Conservation (phyloP, 2,888 invertebrate genomes). For the Macrophya annulata region DNA sequence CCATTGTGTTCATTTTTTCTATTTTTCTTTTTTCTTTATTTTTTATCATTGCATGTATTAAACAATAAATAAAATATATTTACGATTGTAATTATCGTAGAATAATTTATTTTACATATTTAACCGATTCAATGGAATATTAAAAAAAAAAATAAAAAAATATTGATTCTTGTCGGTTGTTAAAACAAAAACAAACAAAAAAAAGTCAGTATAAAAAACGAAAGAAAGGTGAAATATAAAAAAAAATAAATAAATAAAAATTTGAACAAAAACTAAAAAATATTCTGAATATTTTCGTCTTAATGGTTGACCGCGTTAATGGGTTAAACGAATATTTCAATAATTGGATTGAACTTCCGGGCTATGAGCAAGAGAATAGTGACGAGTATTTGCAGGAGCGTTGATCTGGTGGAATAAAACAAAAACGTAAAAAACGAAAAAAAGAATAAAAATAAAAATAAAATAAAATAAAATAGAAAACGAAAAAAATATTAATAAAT, state of each 20-base stretch:
- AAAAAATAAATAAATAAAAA: neutral
- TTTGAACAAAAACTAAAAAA: neutral
- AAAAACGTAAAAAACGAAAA: neutral
- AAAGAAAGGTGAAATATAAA: neutral
- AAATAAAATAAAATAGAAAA: too few species aligned
- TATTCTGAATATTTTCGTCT: slow-evolving; percentile 29
- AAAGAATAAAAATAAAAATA: neutral
- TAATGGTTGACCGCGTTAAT: slow-evolving; percentile 47
- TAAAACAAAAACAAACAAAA: neutral
- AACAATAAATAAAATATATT: neutral
- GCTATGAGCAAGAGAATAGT: slow-evolving; percentile 33
- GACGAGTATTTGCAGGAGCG: slow-evolving; percentile 37
- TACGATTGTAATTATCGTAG: neutral
- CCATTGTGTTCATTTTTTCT: too few species aligned
- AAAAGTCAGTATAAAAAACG: neutral
- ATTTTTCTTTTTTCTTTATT: neutral
- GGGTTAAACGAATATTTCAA: slow-evolving; percentile 52
- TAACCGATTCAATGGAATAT: neutral
- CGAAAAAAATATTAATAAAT: too few species aligned
- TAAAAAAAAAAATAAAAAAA: neutral
- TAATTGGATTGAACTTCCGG: slow-evolving; percentile 49
- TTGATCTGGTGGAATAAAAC: slow-evolving; percentile 1
- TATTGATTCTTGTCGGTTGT: neutral
- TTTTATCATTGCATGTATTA: neutral
- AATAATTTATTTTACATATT: neutral